A percentile compares a stretch with the other conserved stretches of the same genome.
Conservation (phyloP, 2,113 vertebrate species). For the Hyaena hyaena region DNA sequence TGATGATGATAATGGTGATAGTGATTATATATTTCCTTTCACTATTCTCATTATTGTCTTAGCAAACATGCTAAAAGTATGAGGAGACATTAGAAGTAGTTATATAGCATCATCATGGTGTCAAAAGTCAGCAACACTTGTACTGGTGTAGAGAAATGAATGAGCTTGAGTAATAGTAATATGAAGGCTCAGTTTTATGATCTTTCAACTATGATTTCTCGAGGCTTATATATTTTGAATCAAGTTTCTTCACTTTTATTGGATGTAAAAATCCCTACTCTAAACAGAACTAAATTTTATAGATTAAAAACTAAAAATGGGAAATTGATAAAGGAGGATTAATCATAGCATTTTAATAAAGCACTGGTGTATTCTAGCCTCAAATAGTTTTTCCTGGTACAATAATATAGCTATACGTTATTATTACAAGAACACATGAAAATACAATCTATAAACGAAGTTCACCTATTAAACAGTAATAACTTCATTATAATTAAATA, state of each 20-base stretch:
- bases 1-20: not conserved
- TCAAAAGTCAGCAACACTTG: not conserved
- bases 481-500: not conserved
- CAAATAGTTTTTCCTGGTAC: not conserved
- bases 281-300: constrained; percentile 10
- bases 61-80: rapidly evolving
- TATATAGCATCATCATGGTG: not conserved
- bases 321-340: constrained; percentile 23
- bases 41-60: not conserved
- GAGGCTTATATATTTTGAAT: not conserved
- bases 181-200: not conserved
- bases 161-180: not conserved
- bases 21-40: not conserved
- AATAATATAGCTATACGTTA: not conserved
- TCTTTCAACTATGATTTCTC: not conserved
- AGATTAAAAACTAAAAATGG: not conserved
- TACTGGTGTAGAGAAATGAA: not conserved
- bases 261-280: not conserved
- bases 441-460: not conserved
- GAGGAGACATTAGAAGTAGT: not conserved
- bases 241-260: not conserved
- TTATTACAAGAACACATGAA: not conserved
- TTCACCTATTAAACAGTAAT: not conserved
- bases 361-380: not conserved
- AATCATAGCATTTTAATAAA: not conserved